These are phyloP conservation scores for Melieria picta DNA, from an alignment of 2,888 invertebrate species.

Conservation along the genomic window DNA sequence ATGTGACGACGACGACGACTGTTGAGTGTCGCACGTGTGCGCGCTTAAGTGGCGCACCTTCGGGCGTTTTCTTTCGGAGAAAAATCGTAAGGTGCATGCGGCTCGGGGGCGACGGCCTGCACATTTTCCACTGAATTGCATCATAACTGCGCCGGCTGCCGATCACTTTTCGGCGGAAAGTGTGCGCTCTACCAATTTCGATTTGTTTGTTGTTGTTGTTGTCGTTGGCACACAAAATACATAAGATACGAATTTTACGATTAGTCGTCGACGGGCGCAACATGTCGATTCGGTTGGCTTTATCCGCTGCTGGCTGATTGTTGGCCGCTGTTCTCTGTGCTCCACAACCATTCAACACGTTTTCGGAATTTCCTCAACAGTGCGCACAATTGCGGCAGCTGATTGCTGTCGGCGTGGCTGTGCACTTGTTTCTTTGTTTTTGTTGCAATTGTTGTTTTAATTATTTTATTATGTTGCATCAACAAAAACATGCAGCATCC, in stretches of 20 bases:
- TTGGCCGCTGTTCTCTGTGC: constrained; percentile 12
- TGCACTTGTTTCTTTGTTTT: constrained; percentile 13
- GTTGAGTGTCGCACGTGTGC: constrained; percentile 36
- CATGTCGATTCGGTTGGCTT: constrained; percentile 15
- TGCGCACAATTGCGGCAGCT: constrained; percentile 6
- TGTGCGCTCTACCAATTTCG: neutral
- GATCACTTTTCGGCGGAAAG: neutral
- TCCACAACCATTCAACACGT: constrained; percentile 13
- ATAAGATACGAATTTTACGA: constrained; percentile 36
- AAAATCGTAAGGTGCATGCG: constrained; percentile 3
- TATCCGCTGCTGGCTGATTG: neutral
- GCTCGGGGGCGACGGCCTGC: neutral
- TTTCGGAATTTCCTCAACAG: constrained; percentile 27
- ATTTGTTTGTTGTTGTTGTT: constrained; percentile 21
- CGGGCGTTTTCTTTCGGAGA: too few relatives aligned
- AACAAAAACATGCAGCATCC: constrained; percentile 27
- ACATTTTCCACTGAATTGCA: constrained; percentile 20
- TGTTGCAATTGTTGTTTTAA: constrained; percentile 36
- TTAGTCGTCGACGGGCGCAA: constrained; percentile 17
- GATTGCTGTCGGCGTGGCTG: constrained; percentile 25
- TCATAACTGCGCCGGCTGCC: constrained; percentile 2
- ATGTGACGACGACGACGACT: neutral
- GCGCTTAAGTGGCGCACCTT: neutral
- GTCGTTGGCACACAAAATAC: constrained; percentile 30
- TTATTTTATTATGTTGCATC: constrained; percentile 40